A percentile compares a stretch with the other conserved stretches of the same genome.
Evolutionary conservation across 2,888 invertebrate species (phyloP).

Genomic region (Ommatoiulus sabulosus): DNA sequence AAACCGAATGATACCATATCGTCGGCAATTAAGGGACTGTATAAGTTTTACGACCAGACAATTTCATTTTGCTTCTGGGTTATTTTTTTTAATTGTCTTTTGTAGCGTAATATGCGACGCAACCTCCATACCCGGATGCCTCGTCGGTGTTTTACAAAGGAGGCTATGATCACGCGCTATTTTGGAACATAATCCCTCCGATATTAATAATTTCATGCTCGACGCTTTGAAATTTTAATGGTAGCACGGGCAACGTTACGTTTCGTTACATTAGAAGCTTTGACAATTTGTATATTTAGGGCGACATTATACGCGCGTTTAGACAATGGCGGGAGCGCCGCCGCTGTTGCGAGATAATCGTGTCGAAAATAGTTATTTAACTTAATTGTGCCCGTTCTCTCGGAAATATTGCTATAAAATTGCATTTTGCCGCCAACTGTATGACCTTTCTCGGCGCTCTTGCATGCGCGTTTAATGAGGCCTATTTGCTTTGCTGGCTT

Average conservation of each 20-base stretch:
- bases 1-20: constrained; percentile 39
- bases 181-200: neutral
- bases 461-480: neutral
- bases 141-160: constrained; percentile 22
- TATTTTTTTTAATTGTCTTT: constrained; percentile 39
- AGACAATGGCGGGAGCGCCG: neutral
- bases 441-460: neutral
- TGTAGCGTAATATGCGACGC: neutral
- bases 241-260: neutral
- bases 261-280: neutral
- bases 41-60: constrained; percentile 29
- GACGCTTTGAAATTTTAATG: constrained; percentile 32
- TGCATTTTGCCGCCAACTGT: neutral
- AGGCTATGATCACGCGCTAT: neutral
- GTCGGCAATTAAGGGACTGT: constrained; percentile 44
- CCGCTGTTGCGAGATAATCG: neutral
- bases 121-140: neutral
- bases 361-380: neutral
- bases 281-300: constrained; percentile 29
- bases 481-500: constrained; percentile 3
- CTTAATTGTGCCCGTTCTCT: neutral
- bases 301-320: neutral
- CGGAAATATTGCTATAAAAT: constrained; percentile 20
- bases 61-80: constrained; percentile 23
- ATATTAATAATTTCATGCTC: constrained; percentile 48